A percentile compares a stretch with the other conserved stretches of the same genome.
Conservation (phyloP, 1,140 invertebrate species). For the Listronotus oregonensis region DNA sequence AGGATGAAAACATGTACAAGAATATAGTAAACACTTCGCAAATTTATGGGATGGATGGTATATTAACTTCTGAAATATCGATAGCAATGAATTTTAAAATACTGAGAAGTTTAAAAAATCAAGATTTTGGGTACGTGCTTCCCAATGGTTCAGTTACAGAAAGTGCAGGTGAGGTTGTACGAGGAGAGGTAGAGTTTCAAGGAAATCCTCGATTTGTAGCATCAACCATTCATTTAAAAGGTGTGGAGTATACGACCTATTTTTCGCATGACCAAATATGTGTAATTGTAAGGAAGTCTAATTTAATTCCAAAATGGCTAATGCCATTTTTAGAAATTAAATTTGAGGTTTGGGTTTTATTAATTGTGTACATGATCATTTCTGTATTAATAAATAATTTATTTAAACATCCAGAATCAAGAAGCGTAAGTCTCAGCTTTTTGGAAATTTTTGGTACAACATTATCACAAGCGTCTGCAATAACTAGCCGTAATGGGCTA, state of each 20-base stretch:
- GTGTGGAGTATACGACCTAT: constrained; percentile 10
- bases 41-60: constrained; percentile 28
- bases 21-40: constrained; percentile 2
- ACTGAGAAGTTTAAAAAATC: not conserved
- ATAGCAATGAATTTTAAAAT: constrained; percentile 22
- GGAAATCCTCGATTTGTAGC: constrained; percentile 20
- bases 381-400: not conserved
- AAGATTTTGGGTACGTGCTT: constrained; percentile 8
- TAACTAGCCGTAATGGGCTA: not conserved
- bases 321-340: constrained; percentile 7
- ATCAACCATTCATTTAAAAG: not conserved
- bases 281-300: constrained; percentile 17
- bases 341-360: not conserved
- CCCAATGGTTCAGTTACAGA: constrained; percentile 11
- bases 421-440: too few relatives aligned
- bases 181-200: constrained; percentile 19
- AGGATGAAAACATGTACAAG: constrained; percentile 10
- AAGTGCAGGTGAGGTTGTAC: constrained; percentile 4
- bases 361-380: not conserved
- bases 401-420: not conserved
- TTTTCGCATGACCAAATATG: constrained; percentile 21
- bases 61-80: constrained; percentile 15
- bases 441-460: too few relatives aligned
- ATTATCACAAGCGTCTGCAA: too few relatives aligned
- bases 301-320: constrained; percentile 25